Percentiles rank a stretch among this genome's conserved stretches.
Evolutionary conservation across 2,888 invertebrate species (phyloP).

Genomic region (Digitonthophagus gazella): DNA sequence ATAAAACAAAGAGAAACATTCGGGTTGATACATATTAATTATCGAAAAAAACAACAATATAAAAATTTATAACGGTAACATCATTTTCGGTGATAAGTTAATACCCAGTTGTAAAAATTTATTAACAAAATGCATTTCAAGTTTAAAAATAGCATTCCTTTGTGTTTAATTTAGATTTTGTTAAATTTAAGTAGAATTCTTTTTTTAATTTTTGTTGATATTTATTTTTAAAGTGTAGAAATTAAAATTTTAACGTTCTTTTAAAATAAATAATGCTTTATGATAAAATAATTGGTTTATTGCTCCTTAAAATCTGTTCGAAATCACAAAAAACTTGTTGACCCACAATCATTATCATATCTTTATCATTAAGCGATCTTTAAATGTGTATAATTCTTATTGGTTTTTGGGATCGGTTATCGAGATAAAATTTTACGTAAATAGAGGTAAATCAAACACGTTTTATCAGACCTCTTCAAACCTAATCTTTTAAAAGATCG

Average conservation of each 20-base stretch:
- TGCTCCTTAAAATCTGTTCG: background rate
- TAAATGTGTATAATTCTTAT: background rate
- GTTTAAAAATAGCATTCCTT: no score
- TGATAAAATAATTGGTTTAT: background rate
- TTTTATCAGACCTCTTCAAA: background rate
- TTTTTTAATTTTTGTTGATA: no score
- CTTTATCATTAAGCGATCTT: background rate
- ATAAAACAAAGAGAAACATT: no score
- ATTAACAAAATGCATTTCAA: no score
- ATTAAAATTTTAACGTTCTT: background rate
- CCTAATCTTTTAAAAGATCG: background rate
- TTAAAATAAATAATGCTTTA: background rate
- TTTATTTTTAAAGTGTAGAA: no score
- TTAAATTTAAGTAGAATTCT: no score
- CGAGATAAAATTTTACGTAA: background rate
- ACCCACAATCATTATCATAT: background rate
- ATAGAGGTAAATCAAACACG: background rate
- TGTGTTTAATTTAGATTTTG: no score
- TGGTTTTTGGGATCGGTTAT: background rate
- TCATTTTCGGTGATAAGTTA: no score
- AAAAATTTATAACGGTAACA: no score
- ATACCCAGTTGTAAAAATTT: no score
- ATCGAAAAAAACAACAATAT: no score
- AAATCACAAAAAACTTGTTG: background rate
- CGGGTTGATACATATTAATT: no score